Conservation (phyloP, 2,113 vertebrate species). For the Sardina pilchardus region DNA sequence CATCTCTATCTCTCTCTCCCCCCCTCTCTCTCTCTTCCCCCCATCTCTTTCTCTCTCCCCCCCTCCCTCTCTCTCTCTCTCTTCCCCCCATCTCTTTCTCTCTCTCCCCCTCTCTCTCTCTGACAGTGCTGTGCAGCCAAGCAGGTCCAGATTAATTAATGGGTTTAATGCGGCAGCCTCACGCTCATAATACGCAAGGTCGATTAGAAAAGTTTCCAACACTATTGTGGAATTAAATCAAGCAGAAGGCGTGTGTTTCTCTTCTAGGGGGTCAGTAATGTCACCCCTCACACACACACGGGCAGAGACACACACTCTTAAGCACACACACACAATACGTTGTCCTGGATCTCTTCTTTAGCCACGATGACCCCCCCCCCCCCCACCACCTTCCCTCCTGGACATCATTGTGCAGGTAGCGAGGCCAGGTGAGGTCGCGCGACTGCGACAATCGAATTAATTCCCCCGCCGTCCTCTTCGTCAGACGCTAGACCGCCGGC, state of each 20-base stretch:
- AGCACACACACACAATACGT: background rate
- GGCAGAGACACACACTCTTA: background rate
- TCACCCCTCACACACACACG: background rate
- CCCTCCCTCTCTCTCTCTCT: conserved; percentile 25
- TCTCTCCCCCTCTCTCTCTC: conserved; percentile 41
- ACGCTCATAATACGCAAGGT: conserved; percentile 54
- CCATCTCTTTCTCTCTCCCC: background rate
- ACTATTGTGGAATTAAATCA: conserved; percentile 30
- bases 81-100: no score
- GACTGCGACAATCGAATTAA: conserved; percentile 52
- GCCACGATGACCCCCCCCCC: background rate
- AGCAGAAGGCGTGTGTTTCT: background rate
- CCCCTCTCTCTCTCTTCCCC: conserved; percentile 38
- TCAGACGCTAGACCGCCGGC: conserved; percentile 60
- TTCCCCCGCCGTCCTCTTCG: conserved; percentile 45
- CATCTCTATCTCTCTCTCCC: background rate
- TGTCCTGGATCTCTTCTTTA: conserved; percentile 10
- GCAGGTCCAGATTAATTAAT: conserved; percentile 63
- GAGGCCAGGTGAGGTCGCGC: no score
- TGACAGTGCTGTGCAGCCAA: conserved; percentile 43
- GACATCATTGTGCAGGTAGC: conserved; percentile 18
- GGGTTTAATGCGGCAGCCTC: conserved; percentile 61
- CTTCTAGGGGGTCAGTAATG: background rate
- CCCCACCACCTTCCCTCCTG: background rate
- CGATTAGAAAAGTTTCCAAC: conserved; percentile 53